phyloP scores from a whole-genome alignment of 2,113 vertebrate genomes.

The Tenrec ecaudatus region DNA sequence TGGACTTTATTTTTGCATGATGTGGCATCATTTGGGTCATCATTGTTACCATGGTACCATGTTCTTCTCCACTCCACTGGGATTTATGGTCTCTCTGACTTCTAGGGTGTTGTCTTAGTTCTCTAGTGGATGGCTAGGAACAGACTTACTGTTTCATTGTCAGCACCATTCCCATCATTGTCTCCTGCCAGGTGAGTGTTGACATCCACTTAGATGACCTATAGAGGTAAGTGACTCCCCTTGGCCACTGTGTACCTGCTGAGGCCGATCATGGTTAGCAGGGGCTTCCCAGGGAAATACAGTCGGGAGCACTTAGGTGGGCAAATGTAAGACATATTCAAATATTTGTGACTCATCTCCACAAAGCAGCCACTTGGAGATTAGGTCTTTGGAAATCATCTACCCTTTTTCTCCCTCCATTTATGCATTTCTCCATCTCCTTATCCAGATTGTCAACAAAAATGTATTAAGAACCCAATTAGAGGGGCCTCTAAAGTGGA shows the following conservation, averaged over 20 bases:
- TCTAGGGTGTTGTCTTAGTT: neutral
- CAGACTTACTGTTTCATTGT: too few relatives aligned
- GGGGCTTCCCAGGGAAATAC: slow-evolving; percentile 6
- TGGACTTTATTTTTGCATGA: neutral
- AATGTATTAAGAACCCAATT: slow-evolving; percentile 6
- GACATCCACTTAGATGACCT: too few relatives aligned
- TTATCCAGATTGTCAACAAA: slow-evolving; percentile 22
- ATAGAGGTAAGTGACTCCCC: too few relatives aligned
- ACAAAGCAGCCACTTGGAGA: neutral
- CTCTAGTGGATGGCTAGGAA: too few relatives aligned
- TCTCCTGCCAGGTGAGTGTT: too few relatives aligned
- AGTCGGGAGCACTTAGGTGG: neutral
- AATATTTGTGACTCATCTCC: neutral
- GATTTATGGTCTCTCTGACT: neutral
- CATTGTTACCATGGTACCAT: neutral
- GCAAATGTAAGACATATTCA: neutral
- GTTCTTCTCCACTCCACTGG: neutral
- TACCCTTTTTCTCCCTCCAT: neutral
- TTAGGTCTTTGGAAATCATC: neutral
- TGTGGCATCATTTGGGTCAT: neutral
- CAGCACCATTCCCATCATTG: too few relatives aligned
- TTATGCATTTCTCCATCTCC: slow-evolving; percentile 3
- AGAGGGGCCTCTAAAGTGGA: neutral
- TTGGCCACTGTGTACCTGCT: neutral
- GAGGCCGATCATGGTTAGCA: neutral